phyloP scores from a whole-genome alignment of 1,140 invertebrate genomes.

The Telenomus remus region DNA sequence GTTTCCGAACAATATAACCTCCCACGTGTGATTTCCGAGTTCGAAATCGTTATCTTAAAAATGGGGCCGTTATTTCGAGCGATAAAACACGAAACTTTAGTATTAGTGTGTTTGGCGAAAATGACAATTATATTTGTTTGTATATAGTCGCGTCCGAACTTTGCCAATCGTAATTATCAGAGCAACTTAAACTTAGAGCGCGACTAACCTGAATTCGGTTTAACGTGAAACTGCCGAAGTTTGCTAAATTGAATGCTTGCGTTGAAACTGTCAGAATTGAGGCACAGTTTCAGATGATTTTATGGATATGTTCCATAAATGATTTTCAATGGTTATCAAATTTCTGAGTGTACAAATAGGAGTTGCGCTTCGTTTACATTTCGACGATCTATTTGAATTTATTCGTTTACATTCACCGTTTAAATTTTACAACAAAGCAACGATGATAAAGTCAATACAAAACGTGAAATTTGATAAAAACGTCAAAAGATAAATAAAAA shows the following conservation, averaged over 20 bases:
- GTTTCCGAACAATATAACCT: neutral
- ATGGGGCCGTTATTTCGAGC: too few species aligned
- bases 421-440: too few species aligned
- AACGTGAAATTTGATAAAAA: too few species aligned
- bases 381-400: conserved; percentile 11
- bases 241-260: conserved; percentile 6
- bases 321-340: conserved; percentile 6
- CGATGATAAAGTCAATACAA: too few species aligned
- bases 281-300: conserved; percentile 4
- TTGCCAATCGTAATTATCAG: conserved; percentile 15
- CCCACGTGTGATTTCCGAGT: too few species aligned
- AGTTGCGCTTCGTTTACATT: conserved; percentile 1
- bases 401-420: too few species aligned
- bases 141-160: conserved; percentile 11
- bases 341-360: too few species aligned
- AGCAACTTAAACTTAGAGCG: conserved; percentile 8
- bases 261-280: conserved; percentile 13
- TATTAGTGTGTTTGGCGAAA: too few species aligned
- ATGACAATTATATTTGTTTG: neutral
- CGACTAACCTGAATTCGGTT: conserved; percentile 6
- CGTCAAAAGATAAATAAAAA: too few species aligned
- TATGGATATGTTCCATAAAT: conserved; percentile 4
- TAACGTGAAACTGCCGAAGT: conserved; percentile 17
- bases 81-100: too few species aligned
- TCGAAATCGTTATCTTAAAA: too few species aligned